These are phyloP conservation scores for Melanotaenia boesemani DNA, from an alignment of 2,797 vertebrate species.

Conservation along the genomic window DNA sequence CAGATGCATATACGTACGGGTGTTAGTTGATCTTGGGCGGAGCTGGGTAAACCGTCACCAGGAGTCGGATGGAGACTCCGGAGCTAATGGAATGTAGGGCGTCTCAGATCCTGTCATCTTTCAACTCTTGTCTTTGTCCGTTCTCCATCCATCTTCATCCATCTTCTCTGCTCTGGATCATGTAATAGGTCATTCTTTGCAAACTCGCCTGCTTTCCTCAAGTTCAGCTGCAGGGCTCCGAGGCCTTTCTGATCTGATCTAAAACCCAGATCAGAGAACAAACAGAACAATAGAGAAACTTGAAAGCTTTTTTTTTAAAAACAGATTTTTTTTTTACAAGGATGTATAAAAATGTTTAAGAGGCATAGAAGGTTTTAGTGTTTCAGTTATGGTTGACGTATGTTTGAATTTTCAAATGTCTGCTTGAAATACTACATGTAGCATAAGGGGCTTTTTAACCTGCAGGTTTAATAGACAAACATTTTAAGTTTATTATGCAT, in stretches of 20 bases:
- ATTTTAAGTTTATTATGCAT: conserved; percentile 35
- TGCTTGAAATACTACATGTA: conserved; percentile 24
- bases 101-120: conserved; percentile 56
- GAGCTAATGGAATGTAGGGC: conserved; percentile 54
- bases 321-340: conserved; percentile 6
- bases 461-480: neutral
- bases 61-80: conserved; percentile 43
- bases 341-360: conserved; percentile 23
- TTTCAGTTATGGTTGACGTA: conserved; percentile 47
- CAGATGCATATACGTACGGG: conserved; percentile 41
- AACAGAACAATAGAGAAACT: conserved; percentile 35
- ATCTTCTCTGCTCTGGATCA: conserved; percentile 34
- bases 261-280: conserved; percentile 34
- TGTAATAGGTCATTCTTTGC: conserved; percentile 21
- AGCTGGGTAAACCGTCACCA: conserved; percentile 56
- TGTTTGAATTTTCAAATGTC: conserved; percentile 43
- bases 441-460: conserved; percentile 3
- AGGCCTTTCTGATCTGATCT: conserved; percentile 43
- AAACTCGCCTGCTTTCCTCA: conserved; percentile 13
- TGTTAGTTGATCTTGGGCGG: conserved; percentile 55
- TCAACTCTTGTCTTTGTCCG: conserved; percentile 42
- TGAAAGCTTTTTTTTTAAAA: neutral
- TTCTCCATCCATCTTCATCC: conserved; percentile 44
- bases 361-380: conserved; percentile 11
- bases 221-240: conserved; percentile 55